These are phyloP conservation scores for Lampropteryx suffumata DNA, from an alignment of 2,888 invertebrate genomes.

Conservation along the genomic window DNA sequence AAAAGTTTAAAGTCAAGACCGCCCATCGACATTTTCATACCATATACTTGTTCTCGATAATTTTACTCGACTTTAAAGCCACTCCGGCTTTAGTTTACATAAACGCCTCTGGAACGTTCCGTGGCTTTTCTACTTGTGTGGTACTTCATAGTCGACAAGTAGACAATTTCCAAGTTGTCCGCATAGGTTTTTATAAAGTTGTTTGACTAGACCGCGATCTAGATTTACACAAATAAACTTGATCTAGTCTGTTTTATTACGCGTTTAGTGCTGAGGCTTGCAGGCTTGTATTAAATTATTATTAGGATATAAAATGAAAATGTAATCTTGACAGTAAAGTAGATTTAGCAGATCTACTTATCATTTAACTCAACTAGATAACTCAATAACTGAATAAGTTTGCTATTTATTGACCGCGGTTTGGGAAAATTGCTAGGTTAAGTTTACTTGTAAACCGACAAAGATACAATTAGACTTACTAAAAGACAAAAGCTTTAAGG, in stretches of 20 bases:
- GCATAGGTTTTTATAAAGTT: constrained; percentile 34
- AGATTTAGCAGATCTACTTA: too few relatives aligned
- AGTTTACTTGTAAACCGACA: too few relatives aligned
- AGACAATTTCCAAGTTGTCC: constrained; percentile 50
- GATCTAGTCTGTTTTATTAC: constrained; percentile 43
- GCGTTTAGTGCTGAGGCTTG: constrained; percentile 14
- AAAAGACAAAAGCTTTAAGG: too few relatives aligned
- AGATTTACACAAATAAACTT: constrained; percentile 56
- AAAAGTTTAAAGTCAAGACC: constrained; percentile 1
- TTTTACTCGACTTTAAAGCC: constrained; percentile 11
- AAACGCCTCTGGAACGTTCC: constrained; percentile 61
- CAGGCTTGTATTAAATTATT: constrained; percentile 12
- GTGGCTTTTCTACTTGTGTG: constrained; percentile 59
- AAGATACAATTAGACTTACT: too few relatives aligned
- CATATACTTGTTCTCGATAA: constrained; percentile 6
- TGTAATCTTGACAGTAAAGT: not conserved
- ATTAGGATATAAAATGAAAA: constrained; percentile 2
- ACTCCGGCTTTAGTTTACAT: constrained; percentile 30
- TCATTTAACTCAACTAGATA: too few relatives aligned
- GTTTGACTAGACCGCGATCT: constrained; percentile 40
- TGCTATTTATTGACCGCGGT: too few relatives aligned
- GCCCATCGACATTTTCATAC: constrained; percentile 42
- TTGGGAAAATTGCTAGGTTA: too few relatives aligned
- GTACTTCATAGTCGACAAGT: constrained; percentile 37
- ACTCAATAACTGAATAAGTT: too few relatives aligned